These are phyloP conservation scores for Strix uralensis DNA, from an alignment of 2,113 vertebrate species.

Conservation along the genomic window DNA sequence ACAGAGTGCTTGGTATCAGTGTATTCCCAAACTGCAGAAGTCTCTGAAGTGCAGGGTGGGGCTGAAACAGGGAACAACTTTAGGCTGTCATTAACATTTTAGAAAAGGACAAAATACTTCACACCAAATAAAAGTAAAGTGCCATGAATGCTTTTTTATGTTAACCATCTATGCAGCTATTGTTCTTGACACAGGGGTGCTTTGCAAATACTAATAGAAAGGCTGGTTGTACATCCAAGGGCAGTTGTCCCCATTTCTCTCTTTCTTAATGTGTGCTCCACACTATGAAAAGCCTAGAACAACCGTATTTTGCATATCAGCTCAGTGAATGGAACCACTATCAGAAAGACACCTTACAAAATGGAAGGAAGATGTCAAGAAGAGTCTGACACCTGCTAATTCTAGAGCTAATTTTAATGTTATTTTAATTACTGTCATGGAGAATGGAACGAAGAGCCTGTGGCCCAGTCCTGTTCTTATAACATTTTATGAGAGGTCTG, in stretches of 20 bases:
- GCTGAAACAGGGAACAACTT: neutral
- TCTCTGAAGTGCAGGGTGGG: neutral
- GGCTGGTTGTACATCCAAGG: neutral
- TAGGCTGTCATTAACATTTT: neutral
- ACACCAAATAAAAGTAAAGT: neutral
- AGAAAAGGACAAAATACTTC: neutral
- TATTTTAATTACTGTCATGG: neutral
- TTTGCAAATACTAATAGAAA: neutral
- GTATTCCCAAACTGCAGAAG: neutral
- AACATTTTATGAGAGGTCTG: conserved; percentile 1
- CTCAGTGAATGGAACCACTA: neutral
- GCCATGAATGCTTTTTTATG: neutral
- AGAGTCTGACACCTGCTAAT: neutral
- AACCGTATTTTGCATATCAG: neutral
- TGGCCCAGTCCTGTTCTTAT: neutral
- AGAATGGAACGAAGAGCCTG: conserved; percentile 5
- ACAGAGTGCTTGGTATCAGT: neutral
- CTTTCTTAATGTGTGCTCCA: neutral
- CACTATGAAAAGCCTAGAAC: neutral
- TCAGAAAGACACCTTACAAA: neutral
- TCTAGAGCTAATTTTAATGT: neutral
- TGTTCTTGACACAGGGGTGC: neutral
- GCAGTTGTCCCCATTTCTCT: neutral
- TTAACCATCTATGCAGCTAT: neutral
- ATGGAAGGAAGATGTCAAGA: neutral